Conservation (phyloP, 2,888 invertebrate species). For the Thelaira solivaga region DNA sequence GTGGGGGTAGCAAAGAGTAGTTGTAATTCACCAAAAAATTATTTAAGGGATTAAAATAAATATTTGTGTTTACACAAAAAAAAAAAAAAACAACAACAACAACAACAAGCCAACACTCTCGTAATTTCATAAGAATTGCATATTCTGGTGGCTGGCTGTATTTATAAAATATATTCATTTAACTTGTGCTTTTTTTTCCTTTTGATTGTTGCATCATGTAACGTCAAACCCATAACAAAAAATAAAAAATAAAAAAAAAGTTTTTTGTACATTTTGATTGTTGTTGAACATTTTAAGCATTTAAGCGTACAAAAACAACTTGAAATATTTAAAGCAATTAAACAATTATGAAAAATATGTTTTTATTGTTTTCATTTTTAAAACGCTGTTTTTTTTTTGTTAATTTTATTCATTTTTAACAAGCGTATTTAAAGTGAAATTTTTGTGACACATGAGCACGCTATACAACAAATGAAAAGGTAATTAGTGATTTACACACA, state of each 20-base stretch:
- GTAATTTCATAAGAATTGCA: too few relatives aligned
- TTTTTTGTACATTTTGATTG: background rate
- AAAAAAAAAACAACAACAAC: too few relatives aligned
- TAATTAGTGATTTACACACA: too few relatives aligned
- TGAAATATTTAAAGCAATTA: slow-evolving; percentile 11
- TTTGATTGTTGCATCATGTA: too few relatives aligned
- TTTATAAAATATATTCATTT: background rate
- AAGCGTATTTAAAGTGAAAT: too few relatives aligned
- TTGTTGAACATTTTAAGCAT: background rate
- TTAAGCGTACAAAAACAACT: slow-evolving; percentile 14
- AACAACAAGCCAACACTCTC: too few relatives aligned
- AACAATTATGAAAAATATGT: slow-evolving; percentile 3
- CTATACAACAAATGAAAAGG: too few relatives aligned
- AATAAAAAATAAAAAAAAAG: background rate
- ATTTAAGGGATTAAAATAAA: slow-evolving; percentile 11
- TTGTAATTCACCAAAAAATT: too few relatives aligned
- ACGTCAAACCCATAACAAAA: background rate
- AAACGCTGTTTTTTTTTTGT: too few relatives aligned
- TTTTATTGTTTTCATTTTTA: background rate
- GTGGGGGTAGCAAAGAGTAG: background rate
- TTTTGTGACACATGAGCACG: too few relatives aligned
- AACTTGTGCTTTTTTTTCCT: background rate
- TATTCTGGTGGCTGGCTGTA: background rate
- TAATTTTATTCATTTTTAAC: too few relatives aligned
- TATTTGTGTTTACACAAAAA: background rate